phyloP scores from a whole-genome alignment of 2,113 vertebrate species.

The Riparia riparia region DNA sequence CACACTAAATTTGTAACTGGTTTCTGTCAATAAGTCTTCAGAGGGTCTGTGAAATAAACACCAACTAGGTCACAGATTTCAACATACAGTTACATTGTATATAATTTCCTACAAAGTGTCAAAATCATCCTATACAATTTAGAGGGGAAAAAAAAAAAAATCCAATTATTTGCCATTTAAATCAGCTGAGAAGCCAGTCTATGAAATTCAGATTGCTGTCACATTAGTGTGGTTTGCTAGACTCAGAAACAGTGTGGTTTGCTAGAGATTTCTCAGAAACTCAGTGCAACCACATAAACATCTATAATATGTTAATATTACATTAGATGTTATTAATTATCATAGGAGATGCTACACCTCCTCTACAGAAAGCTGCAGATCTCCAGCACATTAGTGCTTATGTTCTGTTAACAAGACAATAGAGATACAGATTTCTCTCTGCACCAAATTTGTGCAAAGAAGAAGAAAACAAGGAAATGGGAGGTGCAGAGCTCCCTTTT shows the following conservation, averaged over 20 bases:
- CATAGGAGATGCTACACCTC: not conserved
- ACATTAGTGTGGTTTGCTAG: not conserved
- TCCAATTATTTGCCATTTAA: not conserved
- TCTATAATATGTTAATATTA: not conserved
- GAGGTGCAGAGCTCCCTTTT: not conserved
- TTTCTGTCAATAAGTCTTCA: not conserved
- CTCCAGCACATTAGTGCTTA: not conserved
- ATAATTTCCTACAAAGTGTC: not conserved
- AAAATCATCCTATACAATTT: not conserved
- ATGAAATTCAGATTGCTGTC: not conserved
- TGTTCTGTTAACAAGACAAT: not conserved
- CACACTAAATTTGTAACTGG: fast-evolving
- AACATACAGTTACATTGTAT: not conserved
- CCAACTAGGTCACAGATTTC: not conserved
- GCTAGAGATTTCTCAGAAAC: not conserved
- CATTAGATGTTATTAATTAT: not conserved
- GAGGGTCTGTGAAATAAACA: not conserved
- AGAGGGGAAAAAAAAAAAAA: not conserved
- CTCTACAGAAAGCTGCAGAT: not conserved
- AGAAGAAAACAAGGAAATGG: not conserved
- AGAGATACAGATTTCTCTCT: not conserved
- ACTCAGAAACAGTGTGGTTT: not conserved
- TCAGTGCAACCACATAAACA: not conserved
- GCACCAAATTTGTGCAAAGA: not conserved
- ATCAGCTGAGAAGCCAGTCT: not conserved